Evolutionary conservation across 2,888 invertebrate species (phyloP).

Genomic region (Merodon equestris): DNA sequence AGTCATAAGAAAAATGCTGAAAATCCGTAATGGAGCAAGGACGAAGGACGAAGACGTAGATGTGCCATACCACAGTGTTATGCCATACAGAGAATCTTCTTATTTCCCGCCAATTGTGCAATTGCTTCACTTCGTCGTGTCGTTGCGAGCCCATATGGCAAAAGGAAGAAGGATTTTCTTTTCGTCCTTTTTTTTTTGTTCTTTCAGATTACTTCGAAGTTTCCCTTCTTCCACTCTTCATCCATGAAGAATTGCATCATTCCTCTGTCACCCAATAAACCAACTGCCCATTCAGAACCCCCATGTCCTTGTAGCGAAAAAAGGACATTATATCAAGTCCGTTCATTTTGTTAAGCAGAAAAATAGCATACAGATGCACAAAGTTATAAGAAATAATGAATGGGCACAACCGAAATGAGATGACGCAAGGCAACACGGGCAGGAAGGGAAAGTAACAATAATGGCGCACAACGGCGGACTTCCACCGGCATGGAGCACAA

Average conservation of each 20-base stretch:
- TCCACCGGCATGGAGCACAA: constrained; percentile 29
- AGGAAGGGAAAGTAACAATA: constrained; percentile 17
- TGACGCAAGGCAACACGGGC: constrained; percentile 27
- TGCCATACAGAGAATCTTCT: constrained; percentile 7
- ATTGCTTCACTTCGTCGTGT: constrained; percentile 8
- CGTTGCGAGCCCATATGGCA: no score
- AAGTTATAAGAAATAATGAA: constrained; percentile 41
- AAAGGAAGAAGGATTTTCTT: constrained; percentile 25
- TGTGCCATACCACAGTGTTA: constrained; percentile 20
- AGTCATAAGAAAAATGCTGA: constrained; percentile 21
- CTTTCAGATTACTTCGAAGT: constrained; percentile 57
- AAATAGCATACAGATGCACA: constrained; percentile 56
- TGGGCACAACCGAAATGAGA: background rate
- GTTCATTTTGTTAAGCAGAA: constrained; percentile 38
- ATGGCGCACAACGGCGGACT: constrained; percentile 8
- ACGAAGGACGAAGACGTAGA: no score
- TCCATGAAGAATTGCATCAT: constrained; percentile 13
- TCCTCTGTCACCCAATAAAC: background rate
- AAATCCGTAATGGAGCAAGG: constrained; percentile 17
- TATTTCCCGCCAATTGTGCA: constrained; percentile 11
- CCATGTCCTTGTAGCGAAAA: constrained; percentile 7
- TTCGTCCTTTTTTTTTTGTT: constrained; percentile 38
- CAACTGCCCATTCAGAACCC: no score
- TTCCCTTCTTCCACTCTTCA: constrained; percentile 1
- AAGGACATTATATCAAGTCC: constrained; percentile 10